These are phyloP conservation scores for Fragum fragum DNA, from an alignment of 2,888 invertebrate species.

Conservation along the genomic window DNA sequence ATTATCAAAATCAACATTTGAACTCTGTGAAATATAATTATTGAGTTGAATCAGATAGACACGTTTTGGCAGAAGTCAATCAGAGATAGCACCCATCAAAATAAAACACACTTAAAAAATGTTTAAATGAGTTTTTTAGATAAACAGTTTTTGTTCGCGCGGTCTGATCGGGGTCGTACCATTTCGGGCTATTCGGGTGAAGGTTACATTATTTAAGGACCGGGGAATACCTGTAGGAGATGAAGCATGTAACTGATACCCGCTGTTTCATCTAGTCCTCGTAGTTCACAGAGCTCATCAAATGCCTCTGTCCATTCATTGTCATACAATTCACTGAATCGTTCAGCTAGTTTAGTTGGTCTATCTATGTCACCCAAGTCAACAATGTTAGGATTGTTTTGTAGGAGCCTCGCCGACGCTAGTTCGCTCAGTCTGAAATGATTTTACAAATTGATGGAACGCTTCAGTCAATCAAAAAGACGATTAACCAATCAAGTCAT, in stretches of 20 bases:
- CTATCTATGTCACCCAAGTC: neutral
- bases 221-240: neutral
- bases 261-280: neutral
- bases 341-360: neutral
- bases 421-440: neutral
- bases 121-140: neutral
- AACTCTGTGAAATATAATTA: too few species aligned
- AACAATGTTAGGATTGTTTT: neutral
- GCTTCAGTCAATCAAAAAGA: too few species aligned
- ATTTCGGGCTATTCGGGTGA: neutral
- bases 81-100: too few species aligned
- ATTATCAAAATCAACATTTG: too few species aligned
- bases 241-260: neutral
- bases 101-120: too few species aligned
- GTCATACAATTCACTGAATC: neutral
- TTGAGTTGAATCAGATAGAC: too few species aligned
- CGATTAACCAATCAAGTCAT: too few species aligned
- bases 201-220: neutral
- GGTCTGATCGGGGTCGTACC: neutral
- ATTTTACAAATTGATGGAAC: too few species aligned
- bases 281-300: neutral
- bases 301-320: neutral
- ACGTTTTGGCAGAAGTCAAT: too few species aligned
- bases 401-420: neutral
- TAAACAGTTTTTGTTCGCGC: neutral